Percentiles rank a stretch among this genome's conserved stretches.
Conservation (phyloP, 2,888 invertebrate species). For the Lapara coniferarum region DNA sequence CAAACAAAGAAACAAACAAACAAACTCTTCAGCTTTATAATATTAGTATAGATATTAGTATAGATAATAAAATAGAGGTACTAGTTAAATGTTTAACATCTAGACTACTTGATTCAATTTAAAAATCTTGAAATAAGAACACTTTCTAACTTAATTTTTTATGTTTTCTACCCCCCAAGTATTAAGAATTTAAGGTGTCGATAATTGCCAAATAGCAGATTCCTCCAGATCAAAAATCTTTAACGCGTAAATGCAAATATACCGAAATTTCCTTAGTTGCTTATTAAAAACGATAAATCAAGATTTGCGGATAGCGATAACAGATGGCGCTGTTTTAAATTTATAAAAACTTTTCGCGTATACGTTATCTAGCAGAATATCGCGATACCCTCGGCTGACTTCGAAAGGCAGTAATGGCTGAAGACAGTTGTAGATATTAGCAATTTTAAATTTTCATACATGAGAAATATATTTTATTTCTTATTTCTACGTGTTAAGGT, state of each 20-base stretch:
- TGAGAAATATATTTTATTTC: slow-evolving; percentile 31
- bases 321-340: slow-evolving; percentile 26
- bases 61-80: too few species aligned
- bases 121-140: too few species aligned
- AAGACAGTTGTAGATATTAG: slow-evolving; percentile 56
- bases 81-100: too few species aligned
- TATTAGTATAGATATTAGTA: too few species aligned
- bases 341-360: slow-evolving; percentile 24
- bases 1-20: too few species aligned
- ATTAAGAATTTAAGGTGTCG: not conserved
- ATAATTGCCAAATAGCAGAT: not conserved
- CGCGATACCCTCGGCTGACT: slow-evolving; percentile 49
- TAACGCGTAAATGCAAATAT: slow-evolving; percentile 3
- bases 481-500: slow-evolving; percentile 32
- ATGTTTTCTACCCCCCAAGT: not conserved
- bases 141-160: too few species aligned
- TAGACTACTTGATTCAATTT: too few species aligned
- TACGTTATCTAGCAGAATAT: slow-evolving; percentile 45
- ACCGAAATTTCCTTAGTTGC: not conserved
- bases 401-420: slow-evolving; percentile 58
- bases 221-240: not conserved
- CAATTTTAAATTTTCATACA: slow-evolving; percentile 39
- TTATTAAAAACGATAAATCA: slow-evolving; percentile 27
- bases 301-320: slow-evolving; percentile 17
- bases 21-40: too few species aligned